Evolutionary conservation across 2,797 vertebrate genomes (phyloP).

Genomic region (Hyperoplus lanceolatus): DNA sequence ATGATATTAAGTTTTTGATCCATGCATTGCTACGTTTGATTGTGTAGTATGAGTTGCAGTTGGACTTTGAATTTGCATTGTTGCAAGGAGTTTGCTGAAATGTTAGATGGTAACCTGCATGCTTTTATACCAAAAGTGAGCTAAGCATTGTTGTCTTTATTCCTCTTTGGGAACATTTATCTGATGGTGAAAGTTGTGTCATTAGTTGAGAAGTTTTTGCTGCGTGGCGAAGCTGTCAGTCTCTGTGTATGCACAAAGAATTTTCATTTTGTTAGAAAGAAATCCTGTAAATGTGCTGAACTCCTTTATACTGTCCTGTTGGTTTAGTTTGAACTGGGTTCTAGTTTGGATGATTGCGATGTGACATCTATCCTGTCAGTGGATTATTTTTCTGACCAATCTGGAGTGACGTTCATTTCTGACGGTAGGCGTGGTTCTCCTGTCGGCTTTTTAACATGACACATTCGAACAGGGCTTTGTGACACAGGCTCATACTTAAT

Average conservation of each 20-base stretch:
- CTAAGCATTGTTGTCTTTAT: not conserved
- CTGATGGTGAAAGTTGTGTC: slow-evolving; percentile 38
- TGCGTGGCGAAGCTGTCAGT: not conserved
- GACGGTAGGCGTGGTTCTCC: slow-evolving; percentile 40
- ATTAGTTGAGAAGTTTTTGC: slow-evolving; percentile 47
- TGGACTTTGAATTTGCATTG: slow-evolving; percentile 48
- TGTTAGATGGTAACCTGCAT: slow-evolving; percentile 26
- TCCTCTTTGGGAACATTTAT: not conserved
- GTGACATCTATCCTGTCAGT: slow-evolving; percentile 41
- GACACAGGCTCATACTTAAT: not conserved
- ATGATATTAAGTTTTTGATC: slow-evolving; percentile 61
- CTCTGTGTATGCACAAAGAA: not conserved
- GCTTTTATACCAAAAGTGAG: slow-evolving; percentile 7
- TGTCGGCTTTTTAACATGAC: slow-evolving; percentile 21
- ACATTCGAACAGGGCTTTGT: not conserved
- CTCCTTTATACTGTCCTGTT: not conserved
- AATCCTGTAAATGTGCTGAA: not conserved
- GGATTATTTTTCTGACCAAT: slow-evolving; percentile 67
- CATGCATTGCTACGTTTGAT: slow-evolving; percentile 39
- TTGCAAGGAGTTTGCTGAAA: slow-evolving; percentile 22
- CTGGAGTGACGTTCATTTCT: slow-evolving; percentile 47
- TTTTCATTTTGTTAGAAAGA: not conserved
- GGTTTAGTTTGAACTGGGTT: slow-evolving; percentile 1
- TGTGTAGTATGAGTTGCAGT: slow-evolving; percentile 51
- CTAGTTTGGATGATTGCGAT: slow-evolving; percentile 23